Conservation (phyloP, 2,888 invertebrate species). For the Cheilosia vernalis region DNA sequence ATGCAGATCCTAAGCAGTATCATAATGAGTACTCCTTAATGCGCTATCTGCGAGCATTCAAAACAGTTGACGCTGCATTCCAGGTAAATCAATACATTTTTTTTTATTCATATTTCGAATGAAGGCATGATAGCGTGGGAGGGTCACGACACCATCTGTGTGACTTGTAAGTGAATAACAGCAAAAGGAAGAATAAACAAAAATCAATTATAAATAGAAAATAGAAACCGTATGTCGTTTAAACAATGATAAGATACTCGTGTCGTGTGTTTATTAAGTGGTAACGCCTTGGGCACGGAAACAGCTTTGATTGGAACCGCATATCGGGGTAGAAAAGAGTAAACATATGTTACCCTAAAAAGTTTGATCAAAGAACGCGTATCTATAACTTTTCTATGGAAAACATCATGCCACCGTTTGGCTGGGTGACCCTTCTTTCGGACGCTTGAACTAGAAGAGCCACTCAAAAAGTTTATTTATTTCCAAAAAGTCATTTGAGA, state of each 20-base stretch:
- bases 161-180: background rate
- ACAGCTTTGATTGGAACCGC: background rate
- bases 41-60: slow-evolving; percentile 90
- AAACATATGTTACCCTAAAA: slow-evolving; percentile 59
- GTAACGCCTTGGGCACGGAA: background rate
- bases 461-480: slow-evolving; percentile 9
- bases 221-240: slow-evolving; percentile 5
- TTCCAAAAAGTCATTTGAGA: slow-evolving; percentile 16
- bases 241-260: background rate
- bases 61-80: slow-evolving; percentile 89
- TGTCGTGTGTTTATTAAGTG: background rate
- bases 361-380: slow-evolving; percentile 2
- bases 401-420: too few species aligned
- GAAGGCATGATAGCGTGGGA: slow-evolving; percentile 22
- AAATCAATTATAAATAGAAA: slow-evolving; percentile 38
- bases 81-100: slow-evolving; percentile 84
- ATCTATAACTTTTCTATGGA: too few species aligned
- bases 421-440: too few species aligned
- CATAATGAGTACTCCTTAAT: slow-evolving; percentile 89
- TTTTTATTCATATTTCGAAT: background rate
- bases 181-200: slow-evolving; percentile 12
- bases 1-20: slow-evolving; percentile 89
- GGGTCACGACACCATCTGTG: slow-evolving; percentile 30
- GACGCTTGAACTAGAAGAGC: slow-evolving; percentile 7
- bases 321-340: slow-evolving; percentile 18